phyloP scores from a whole-genome alignment of 1,140 invertebrate species.

The Hyles vespertilio region DNA sequence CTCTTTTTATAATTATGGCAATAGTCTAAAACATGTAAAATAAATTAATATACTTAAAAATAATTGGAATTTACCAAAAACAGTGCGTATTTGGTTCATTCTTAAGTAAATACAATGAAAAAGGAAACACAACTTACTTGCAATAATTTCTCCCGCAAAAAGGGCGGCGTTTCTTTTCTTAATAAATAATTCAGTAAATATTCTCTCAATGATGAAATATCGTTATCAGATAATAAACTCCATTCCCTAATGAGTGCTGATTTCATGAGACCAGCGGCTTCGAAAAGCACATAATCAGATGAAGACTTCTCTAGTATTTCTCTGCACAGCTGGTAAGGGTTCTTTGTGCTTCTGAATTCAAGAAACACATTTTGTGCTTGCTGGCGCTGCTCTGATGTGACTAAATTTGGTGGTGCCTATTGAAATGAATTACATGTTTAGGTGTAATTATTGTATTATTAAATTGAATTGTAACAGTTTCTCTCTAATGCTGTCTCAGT shows the following conservation, averaged over 20 bases:
- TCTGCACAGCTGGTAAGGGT: constrained; percentile 88
- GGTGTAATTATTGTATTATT: too few species aligned
- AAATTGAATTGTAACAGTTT: too few species aligned
- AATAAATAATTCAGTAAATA: constrained; percentile 89
- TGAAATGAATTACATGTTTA: constrained; percentile 7
- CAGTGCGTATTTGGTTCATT: too few species aligned
- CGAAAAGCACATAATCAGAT: constrained; percentile 91
- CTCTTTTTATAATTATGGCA: constrained; percentile 91
- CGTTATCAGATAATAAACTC: constrained; percentile 79
- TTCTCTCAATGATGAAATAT: constrained; percentile 83
- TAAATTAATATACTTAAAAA: too few species aligned
- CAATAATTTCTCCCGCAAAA: constrained; percentile 82
- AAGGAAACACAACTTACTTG: constrained; percentile 72
- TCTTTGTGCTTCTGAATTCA: constrained; percentile 87
- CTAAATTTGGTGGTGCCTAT: constrained; percentile 88
- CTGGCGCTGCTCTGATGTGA: constrained; percentile 85
- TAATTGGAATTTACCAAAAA: not conserved
- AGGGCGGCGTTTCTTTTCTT: constrained; percentile 77
- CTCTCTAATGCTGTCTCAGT: too few species aligned
- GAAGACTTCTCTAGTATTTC: constrained; percentile 87
- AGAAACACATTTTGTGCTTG: constrained; percentile 88
- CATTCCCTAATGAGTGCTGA: constrained; percentile 90
- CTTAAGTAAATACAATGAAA: not conserved
- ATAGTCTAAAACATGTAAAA: constrained; percentile 79
- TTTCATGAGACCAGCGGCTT: constrained; percentile 90